Evolutionary conservation across 2,113 vertebrate species (phyloP).

Genomic region (Felis chaus): DNA sequence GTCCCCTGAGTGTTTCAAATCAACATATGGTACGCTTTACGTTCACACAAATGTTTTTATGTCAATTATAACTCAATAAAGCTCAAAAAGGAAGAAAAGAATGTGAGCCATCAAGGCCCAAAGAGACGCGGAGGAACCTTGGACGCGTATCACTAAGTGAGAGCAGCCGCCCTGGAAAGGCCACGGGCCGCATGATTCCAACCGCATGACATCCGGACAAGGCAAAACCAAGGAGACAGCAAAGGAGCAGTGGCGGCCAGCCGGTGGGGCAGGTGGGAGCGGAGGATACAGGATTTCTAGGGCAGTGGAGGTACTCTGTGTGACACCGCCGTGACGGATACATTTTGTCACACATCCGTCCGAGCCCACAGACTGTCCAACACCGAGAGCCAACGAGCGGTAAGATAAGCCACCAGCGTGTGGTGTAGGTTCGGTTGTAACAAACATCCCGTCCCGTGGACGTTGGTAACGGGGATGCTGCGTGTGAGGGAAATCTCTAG

Average conservation of each 20-base stretch:
- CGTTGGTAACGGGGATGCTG: not conserved
- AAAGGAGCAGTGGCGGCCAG: not conserved
- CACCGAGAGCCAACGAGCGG: not conserved
- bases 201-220: rapidly evolving
- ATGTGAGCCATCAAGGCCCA: too few species aligned
- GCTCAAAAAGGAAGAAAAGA: not conserved
- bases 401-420: too few species aligned
- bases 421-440: not conserved
- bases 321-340: not conserved
- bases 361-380: not conserved
- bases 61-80: not conserved
- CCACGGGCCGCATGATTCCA: not conserved
- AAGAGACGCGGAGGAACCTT: rapidly evolving
- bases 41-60: too few species aligned
- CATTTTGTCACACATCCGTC: not conserved
- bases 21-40: not conserved
- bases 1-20: not conserved
- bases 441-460: not conserved
- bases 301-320: not conserved
- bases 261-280: not conserved
- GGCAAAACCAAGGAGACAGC: not conserved
- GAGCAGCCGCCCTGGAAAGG: not conserved
- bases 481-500: not conserved
- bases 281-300: not conserved
- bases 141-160: rapidly evolving